Percentiles rank a stretch among this genome's conserved stretches.
phyloP scores from a whole-genome alignment of 2,797 vertebrate species.

The Amazonetta brasiliensis region DNA sequence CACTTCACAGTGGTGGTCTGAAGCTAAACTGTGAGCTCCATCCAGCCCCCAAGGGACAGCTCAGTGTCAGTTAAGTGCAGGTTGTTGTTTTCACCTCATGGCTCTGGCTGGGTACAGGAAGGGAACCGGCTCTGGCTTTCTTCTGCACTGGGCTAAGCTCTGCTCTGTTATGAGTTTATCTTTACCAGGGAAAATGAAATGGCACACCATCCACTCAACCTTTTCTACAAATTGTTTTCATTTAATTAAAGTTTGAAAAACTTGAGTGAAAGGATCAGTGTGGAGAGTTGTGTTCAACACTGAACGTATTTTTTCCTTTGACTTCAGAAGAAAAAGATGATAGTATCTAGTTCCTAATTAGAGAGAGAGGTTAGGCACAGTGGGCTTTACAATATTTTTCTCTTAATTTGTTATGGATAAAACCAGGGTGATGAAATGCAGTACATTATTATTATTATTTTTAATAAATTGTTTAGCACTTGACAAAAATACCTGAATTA shows the following conservation, averaged over 20 bases:
- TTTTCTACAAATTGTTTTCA: not conserved
- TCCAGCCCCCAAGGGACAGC: too few species aligned
- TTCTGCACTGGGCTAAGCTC: not conserved
- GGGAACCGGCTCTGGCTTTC: not conserved
- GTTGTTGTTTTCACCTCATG: not conserved
- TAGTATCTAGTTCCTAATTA: not conserved
- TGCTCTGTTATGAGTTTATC: not conserved
- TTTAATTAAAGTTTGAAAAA: not conserved
- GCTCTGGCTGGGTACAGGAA: not conserved
- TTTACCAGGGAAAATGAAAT: not conserved
- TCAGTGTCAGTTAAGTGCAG: too few species aligned
- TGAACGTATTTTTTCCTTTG: conserved; percentile 7
- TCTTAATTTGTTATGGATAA: not conserved
- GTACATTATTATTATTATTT: not conserved
- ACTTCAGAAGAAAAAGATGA: not conserved
- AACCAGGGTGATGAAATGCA: not conserved
- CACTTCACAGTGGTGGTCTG: not conserved
- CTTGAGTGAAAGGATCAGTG: not conserved
- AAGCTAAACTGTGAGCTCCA: not conserved
- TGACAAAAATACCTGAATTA: not conserved
- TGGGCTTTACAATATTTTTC: not conserved
- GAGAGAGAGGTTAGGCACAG: not conserved
- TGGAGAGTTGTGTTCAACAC: not conserved
- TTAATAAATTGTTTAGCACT: not conserved
- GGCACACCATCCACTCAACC: not conserved